These are phyloP conservation scores for Cettia cetti DNA, from an alignment of 2,113 vertebrate genomes.

Conservation along the genomic window DNA sequence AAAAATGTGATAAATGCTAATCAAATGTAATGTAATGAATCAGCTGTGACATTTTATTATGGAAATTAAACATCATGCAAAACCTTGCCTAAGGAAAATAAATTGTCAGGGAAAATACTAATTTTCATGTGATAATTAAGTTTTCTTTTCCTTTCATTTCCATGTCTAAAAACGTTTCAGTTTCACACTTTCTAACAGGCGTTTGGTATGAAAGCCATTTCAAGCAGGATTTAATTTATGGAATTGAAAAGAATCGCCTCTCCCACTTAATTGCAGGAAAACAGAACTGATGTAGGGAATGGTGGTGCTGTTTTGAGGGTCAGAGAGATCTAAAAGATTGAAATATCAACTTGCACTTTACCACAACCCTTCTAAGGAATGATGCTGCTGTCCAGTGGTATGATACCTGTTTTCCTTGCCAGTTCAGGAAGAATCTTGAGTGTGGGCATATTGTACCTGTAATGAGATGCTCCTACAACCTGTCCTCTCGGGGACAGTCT, in stretches of 20 bases:
- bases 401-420: background rate
- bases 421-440: background rate
- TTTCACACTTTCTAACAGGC: slow-evolving; percentile 32
- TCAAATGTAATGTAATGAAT: slow-evolving; percentile 60
- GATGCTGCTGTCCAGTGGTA: fast-evolving
- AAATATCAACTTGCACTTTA: background rate
- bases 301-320: background rate
- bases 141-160: slow-evolving; percentile 82
- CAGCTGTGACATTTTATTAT: slow-evolving; percentile 57
- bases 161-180: slow-evolving; percentile 78
- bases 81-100: slow-evolving; percentile 53
- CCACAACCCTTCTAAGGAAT: background rate
- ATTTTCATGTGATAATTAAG: slow-evolving; percentile 84
- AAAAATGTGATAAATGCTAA: slow-evolving; percentile 60
- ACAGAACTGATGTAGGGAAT: slow-evolving; percentile 56
- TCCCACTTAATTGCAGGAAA: slow-evolving; percentile 69
- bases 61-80: slow-evolving; percentile 53
- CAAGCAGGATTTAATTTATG: slow-evolving; percentile 69
- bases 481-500: background rate
- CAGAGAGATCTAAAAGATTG: background rate
- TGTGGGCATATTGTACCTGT: background rate
- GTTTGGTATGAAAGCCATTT: slow-evolving; percentile 54
- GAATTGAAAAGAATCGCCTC: slow-evolving; percentile 65
- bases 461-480: background rate
- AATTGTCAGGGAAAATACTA: slow-evolving; percentile 69